These are phyloP conservation scores for Ellobium chinense DNA, from an alignment of 2,888 invertebrate species.

Conservation along the genomic window DNA sequence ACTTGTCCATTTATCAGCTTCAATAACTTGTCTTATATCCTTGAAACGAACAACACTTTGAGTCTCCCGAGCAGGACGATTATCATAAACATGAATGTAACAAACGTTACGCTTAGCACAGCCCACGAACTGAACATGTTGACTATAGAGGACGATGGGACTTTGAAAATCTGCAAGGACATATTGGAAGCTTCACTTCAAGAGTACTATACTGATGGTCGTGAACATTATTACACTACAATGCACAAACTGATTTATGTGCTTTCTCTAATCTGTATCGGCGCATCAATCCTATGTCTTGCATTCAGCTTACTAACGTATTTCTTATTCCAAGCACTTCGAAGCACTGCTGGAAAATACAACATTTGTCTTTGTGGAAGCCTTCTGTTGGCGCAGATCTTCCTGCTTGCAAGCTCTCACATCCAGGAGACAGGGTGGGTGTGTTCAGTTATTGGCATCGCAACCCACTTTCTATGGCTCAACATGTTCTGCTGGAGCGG, in stretches of 20 bases:
- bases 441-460: not conserved
- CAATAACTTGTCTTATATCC: not conserved
- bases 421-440: not conserved
- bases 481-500: conserved; percentile 24
- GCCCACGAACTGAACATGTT: not conserved
- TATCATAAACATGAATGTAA: not conserved
- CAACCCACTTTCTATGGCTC: conserved; percentile 27
- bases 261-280: conserved; percentile 5
- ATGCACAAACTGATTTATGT: not conserved
- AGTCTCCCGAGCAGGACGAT: not conserved
- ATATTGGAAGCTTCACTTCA: not conserved
- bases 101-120: not conserved
- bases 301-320: conserved; percentile 35
- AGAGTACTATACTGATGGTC: not conserved
- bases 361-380: conserved; percentile 20
- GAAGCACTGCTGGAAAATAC: conserved; percentile 18
- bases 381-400: conserved; percentile 20
- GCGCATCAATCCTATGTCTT: conserved; percentile 21
- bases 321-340: conserved; percentile 12
- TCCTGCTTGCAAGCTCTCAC: not conserved
- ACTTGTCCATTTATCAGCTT: not conserved
- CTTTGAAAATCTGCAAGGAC: not conserved
- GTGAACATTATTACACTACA: too few species aligned
- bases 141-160: not conserved
- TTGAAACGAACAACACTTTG: too few species aligned